Conservation (phyloP, 2,888 invertebrate genomes). For the Atherix ibis region DNA sequence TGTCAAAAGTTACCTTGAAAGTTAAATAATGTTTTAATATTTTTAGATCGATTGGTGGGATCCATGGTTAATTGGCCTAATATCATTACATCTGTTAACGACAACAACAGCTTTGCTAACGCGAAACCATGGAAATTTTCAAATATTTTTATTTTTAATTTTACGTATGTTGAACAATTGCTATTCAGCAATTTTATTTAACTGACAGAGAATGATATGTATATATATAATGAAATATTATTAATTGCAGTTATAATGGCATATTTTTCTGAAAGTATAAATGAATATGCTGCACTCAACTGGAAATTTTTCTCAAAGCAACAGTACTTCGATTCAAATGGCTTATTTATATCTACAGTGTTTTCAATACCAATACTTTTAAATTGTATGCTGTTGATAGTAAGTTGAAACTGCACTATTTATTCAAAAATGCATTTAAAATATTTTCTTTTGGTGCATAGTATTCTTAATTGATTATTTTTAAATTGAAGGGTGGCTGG, state of each 20-base stretch:
- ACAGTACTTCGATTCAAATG: conserved; percentile 88
- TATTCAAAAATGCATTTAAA: not conserved
- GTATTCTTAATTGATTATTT: conserved; percentile 7
- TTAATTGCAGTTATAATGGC: conserved; percentile 62
- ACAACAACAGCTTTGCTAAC: conserved; percentile 67
- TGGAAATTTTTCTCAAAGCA: conserved; percentile 80
- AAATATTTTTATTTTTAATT: conserved; percentile 64
- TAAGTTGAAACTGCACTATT: conserved; percentile 38
- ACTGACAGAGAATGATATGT: no score
- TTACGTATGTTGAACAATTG: conserved; percentile 54
- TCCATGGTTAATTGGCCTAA: conserved; percentile 66
- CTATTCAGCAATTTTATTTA: no score
- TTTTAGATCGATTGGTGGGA: conserved; percentile 75
- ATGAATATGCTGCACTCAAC: conserved; percentile 73
- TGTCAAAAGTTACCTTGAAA: not conserved
- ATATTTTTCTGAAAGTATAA: conserved; percentile 80
- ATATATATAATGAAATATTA: no score
- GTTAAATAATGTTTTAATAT: not conserved
- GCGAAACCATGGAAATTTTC: conserved; percentile 72
- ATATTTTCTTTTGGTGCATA: not conserved
- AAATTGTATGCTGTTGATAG: conserved; percentile 88
- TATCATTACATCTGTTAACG: conserved; percentile 59
- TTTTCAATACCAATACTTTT: conserved; percentile 85
- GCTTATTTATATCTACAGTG: conserved; percentile 82
- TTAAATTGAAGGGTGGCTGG: conserved; percentile 71